Conservation (phyloP, 2,888 invertebrate genomes). For the Drosophila yooni region DNA sequence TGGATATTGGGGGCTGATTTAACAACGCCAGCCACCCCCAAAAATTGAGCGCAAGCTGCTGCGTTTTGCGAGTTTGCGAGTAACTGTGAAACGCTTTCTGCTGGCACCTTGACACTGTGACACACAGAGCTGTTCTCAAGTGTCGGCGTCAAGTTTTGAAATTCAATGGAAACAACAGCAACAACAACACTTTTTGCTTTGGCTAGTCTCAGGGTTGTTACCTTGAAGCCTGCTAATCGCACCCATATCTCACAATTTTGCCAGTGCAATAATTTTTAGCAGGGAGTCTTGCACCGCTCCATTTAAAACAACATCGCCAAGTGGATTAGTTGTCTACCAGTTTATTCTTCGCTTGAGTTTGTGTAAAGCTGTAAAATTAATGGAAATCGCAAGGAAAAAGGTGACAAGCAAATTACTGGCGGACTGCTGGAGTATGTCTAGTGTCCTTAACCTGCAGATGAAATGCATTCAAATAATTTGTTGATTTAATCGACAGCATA, state of each 20-base stretch:
- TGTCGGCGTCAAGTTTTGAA: slow-evolving; percentile 36
- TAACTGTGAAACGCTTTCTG: slow-evolving; percentile 29
- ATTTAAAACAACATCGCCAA: slow-evolving; percentile 31
- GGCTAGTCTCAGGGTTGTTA: slow-evolving; percentile 42
- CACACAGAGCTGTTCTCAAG: slow-evolving; percentile 46
- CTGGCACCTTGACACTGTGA: slow-evolving; percentile 72
- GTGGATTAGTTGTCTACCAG: slow-evolving; percentile 37
- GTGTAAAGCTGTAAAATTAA: slow-evolving; percentile 39
- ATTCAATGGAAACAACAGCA: slow-evolving; percentile 24
- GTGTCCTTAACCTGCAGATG: slow-evolving; percentile 14
- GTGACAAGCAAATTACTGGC: slow-evolving; percentile 26
- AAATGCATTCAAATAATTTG: slow-evolving; percentile 7
- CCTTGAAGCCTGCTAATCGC: slow-evolving; percentile 59
- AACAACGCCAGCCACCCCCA: slow-evolving; percentile 21
- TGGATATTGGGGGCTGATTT: slow-evolving; percentile 10
- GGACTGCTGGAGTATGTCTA: slow-evolving; percentile 19
- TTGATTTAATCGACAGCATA: background rate
- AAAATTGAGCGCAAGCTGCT: slow-evolving; percentile 34
- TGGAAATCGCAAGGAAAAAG: slow-evolving; percentile 25
- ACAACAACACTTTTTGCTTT: slow-evolving; percentile 13
- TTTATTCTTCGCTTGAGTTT: slow-evolving; percentile 24
- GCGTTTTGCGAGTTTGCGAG: slow-evolving; percentile 25
- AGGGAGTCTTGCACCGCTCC: background rate
- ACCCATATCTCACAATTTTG: slow-evolving; percentile 16
- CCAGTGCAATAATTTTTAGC: slow-evolving; percentile 8